phyloP scores from a whole-genome alignment of 2,113 vertebrate species.

The Spilogale gracilis region DNA sequence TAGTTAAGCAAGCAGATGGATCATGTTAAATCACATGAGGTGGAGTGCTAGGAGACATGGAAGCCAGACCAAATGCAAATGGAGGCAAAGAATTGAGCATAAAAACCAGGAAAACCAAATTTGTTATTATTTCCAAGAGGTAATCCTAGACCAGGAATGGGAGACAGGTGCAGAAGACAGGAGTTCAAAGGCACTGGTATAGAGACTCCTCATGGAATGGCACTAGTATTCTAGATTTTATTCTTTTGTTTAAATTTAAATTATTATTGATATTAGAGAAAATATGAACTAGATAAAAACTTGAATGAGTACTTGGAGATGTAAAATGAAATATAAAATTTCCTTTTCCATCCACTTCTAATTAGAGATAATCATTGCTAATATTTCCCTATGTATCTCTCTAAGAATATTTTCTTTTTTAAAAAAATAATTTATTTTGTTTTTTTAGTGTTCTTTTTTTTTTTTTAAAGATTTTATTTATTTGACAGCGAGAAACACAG shows the following conservation, averaged over 20 bases:
- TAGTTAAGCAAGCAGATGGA: neutral
- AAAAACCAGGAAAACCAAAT: neutral
- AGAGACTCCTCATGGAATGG: neutral
- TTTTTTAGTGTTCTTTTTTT: too few relatives aligned
- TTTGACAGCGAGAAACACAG: too few relatives aligned
- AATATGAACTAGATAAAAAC: neutral
- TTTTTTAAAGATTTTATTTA: too few relatives aligned
- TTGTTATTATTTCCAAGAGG: neutral
- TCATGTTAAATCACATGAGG: neutral
- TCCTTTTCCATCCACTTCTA: neutral
- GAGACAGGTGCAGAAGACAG: neutral
- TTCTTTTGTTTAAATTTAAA: constrained; percentile 28
- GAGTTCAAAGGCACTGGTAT: neutral
- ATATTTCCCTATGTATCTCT: neutral
- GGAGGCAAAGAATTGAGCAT: neutral
- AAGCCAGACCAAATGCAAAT: neutral
- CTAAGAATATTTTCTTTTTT: neutral
- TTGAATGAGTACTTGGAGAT: neutral
- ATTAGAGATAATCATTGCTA: neutral
- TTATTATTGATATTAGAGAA: neutral
- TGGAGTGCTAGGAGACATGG: neutral
- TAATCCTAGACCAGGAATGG: neutral
- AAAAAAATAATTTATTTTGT: too few relatives aligned
- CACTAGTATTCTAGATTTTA: neutral
- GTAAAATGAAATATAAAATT: constrained; percentile 14